Percentiles rank a stretch among this genome's conserved stretches.
Evolutionary conservation across 30 jellyfish, hydroid and myxozoan species (phyloP).

Genomic region (Hydractinia symbiolongicarpus): DNA sequence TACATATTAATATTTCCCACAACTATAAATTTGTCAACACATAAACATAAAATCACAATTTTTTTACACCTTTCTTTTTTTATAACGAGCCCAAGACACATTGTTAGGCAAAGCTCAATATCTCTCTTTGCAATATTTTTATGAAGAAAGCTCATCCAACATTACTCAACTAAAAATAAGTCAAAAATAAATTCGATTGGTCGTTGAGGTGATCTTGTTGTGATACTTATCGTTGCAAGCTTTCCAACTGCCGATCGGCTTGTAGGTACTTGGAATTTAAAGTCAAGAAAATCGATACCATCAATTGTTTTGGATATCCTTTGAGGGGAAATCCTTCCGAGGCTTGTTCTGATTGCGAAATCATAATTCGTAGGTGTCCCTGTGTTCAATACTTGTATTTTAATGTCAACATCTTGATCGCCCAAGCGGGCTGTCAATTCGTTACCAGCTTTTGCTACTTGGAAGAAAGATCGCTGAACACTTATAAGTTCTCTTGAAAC

Average conservation of each 20-base stretch:
- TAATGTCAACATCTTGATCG: neutral
- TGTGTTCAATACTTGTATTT: neutral
- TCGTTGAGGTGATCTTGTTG: neutral
- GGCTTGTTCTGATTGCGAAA: neutral
- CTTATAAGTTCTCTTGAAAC: constrained; percentile 4
- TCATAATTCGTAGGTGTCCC: neutral
- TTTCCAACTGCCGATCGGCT: neutral
- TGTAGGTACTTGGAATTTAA: neutral
- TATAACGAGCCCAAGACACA: too few species aligned
- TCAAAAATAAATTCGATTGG: neutral
- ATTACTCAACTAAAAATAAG: too few species aligned
- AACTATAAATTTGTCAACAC: too few species aligned
- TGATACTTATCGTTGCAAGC: neutral
- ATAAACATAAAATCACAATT: too few species aligned
- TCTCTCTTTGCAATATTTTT: too few species aligned
- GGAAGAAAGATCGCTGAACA: constrained; percentile 2
- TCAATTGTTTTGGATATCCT: neutral
- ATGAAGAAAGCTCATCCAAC: too few species aligned
- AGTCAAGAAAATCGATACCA: neutral
- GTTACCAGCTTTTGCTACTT: constrained; percentile 18
- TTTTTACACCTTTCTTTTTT: too few species aligned
- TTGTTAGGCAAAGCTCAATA: too few species aligned
- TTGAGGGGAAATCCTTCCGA: neutral
- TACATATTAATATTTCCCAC: too few species aligned
- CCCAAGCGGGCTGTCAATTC: neutral